Conservation (phyloP, 2,797 vertebrate genomes). For the Sparus aurata region DNA sequence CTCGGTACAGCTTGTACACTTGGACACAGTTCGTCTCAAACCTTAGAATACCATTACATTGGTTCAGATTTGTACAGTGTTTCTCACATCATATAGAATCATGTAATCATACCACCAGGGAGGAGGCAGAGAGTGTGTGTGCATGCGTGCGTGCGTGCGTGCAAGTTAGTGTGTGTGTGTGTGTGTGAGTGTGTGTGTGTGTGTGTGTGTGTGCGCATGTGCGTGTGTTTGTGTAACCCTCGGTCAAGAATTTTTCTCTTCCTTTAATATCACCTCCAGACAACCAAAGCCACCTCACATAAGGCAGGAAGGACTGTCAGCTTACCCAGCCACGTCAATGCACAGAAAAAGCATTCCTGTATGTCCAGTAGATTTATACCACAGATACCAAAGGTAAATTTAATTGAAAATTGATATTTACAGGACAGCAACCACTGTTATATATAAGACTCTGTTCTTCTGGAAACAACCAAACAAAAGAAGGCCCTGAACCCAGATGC, state of each 20-base stretch:
- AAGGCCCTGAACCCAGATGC: no score
- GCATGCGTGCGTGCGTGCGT: no score
- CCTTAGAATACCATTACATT: neutral
- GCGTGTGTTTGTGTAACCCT: neutral
- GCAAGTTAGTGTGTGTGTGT: neutral
- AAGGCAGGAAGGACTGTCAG: neutral
- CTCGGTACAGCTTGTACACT: neutral
- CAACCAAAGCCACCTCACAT: neutral
- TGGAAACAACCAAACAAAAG: no score
- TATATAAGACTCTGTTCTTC: neutral
- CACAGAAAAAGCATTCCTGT: neutral
- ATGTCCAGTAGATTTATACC: neutral
- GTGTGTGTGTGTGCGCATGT: no score
- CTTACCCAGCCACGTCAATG: neutral
- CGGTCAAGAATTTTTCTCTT: neutral
- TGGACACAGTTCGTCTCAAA: neutral
- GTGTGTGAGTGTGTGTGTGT: no score
- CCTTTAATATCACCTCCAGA: neutral
- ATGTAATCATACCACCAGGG: neutral
- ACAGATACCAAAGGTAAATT: neutral
- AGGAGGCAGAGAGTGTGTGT: neutral
- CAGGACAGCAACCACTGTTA: neutral
- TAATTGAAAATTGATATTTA: conserved; percentile 13
- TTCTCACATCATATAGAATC: neutral
- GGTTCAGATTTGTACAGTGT: neutral